Base-by-base conservation (phyloP, 2,888 invertebrate genomes). In the Cheilosia vulpina region DNA sequence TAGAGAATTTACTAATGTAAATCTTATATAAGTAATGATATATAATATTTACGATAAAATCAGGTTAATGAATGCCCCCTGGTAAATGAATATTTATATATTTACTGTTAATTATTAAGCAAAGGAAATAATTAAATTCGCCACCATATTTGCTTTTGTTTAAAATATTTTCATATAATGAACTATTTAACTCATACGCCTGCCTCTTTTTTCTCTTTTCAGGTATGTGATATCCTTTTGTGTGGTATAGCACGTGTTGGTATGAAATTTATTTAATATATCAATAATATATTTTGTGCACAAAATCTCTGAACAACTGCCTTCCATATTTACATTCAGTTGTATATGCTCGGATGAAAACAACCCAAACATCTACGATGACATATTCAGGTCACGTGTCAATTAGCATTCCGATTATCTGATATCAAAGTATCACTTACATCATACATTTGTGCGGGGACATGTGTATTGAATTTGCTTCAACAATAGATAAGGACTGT, bases 191-290 rank as follows among this genome's bases (percentile, higher is more conserved):
- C 2, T 24, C 5, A 52, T 4, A 31, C 15, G 13, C 4, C 4
- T 24, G n/a, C 5, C 1, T 5, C 2, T 15, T 50, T 50, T 24
- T 21, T 69, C 50, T 52, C 4, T 55, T 80, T 81, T 13, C 80
- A 81, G 80, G 80, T 81, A 73, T 62, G 73, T 80, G 65, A 52
- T n/a, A n/a, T 1, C 43, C 15, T 24, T 52, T 50, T 50, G 50
- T 11, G 19, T 7, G 13, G 3, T 15, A 19, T 52, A 15, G 24
- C 1, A 27, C 34, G 45, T n/a, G 53, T 24, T 53, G 68, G 77
- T 77, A 68, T 76, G 66, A 9, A 1, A 55, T 31, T n/a, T 6
- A 7, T 19, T 13, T 1, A 4, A 15, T 17, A 4, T 17, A 9
- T 17, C 17, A 7, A 17, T 19, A 9, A 19, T 47, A 21, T 38